These are phyloP conservation scores for Carcina quercana DNA, from an alignment of 2,888 invertebrate genomes.

Conservation along the genomic window DNA sequence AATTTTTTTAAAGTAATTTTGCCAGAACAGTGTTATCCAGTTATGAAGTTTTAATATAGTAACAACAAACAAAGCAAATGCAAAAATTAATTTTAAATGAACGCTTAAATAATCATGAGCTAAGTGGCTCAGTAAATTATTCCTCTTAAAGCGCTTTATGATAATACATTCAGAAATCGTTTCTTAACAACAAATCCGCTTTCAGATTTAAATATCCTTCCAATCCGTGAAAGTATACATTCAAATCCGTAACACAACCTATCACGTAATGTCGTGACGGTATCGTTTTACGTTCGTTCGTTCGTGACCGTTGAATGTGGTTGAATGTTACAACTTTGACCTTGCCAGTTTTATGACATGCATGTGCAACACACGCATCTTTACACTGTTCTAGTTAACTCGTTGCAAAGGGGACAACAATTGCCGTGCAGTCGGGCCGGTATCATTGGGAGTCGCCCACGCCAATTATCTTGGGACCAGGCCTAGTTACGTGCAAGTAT, in stretches of 20 bases:
- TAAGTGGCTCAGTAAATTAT: no score
- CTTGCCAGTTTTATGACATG: constrained; percentile 45
- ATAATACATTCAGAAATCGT: no score
- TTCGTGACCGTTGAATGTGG: constrained; percentile 29
- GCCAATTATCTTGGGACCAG: constrained; percentile 30
- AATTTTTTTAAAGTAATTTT: no score
- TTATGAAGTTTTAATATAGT: no score
- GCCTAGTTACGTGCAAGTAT: constrained; percentile 14
- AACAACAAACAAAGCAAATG: no score
- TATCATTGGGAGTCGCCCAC: constrained; percentile 47
- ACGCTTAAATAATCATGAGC: no score
- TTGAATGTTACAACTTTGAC: constrained; percentile 26
- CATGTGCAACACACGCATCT: constrained; percentile 34
- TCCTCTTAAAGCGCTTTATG: no score
- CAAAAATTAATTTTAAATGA: no score
- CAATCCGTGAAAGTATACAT: constrained; percentile 1
- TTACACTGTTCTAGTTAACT: constrained; percentile 24
- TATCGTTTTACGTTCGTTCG: constrained; percentile 27
- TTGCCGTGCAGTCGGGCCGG: constrained; percentile 32
- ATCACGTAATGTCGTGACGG: constrained; percentile 36
- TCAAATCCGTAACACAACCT: constrained; percentile 1
- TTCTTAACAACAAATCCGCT: no score
- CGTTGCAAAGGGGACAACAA: constrained; percentile 39
- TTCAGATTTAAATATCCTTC: no score
- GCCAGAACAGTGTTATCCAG: no score